Conservation (phyloP, 1,140 invertebrate genomes). For the Heliconius nattereri region DNA sequence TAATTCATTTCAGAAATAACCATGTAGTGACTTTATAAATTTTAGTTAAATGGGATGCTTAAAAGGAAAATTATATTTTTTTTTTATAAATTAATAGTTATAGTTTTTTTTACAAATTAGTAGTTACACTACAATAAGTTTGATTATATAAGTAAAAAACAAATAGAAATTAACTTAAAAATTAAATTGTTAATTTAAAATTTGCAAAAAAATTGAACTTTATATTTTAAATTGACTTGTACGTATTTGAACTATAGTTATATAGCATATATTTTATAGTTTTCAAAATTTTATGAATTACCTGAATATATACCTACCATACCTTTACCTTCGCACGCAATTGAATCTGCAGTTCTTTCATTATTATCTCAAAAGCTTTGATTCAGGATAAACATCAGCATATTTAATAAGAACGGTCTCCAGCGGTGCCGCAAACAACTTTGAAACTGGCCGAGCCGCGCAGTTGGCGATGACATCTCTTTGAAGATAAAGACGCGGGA, state of each 20-base stretch:
- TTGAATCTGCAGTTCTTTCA: conserved; percentile 57
- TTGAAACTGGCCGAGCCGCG: conserved; percentile 67
- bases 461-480: conserved; percentile 78
- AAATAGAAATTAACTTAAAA: too few relatives aligned
- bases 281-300: background rate
- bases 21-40: background rate
- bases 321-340: conserved; percentile 41
- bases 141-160: too few relatives aligned
- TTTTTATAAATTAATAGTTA: too few relatives aligned
- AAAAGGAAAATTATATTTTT: too few relatives aligned
- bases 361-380: conserved; percentile 56
- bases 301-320: background rate
- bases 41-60: background rate
- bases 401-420: conserved; percentile 68
- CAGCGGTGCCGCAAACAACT: conserved; percentile 71
- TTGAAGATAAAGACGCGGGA: conserved; percentile 78
- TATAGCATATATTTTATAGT: too few relatives aligned
- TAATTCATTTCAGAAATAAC: conserved; percentile 7
- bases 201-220: too few relatives aligned
- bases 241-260: too few relatives aligned
- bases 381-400: conserved; percentile 66
- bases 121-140: too few relatives aligned
- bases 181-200: too few relatives aligned
- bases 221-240: too few relatives aligned
- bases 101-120: too few relatives aligned